Conservation (phyloP, 1,140 invertebrate species). For the Trigoniulus corallinus region DNA sequence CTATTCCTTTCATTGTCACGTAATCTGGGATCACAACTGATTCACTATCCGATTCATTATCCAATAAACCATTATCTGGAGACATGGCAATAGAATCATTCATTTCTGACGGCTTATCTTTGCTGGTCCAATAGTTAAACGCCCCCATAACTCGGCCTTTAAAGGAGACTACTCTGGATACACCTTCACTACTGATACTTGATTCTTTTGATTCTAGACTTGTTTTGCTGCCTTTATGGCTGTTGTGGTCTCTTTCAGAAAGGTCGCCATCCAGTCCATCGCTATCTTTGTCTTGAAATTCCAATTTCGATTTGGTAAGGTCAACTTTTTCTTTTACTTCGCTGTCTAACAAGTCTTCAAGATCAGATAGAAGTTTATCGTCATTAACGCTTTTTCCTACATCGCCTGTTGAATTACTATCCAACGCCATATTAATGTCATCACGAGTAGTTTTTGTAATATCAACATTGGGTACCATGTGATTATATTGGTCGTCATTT, state of each 20-base stretch:
- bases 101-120: no score
- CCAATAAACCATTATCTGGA: neutral
- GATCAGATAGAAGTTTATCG: slow-evolving; percentile 1
- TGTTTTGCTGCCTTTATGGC: slow-evolving; percentile 12
- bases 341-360: slow-evolving; percentile 5
- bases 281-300: slow-evolving; percentile 17
- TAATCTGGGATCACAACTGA: neutral
- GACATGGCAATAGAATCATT: neutral
- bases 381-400: slow-evolving; percentile 16
- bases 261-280: slow-evolving; percentile 9
- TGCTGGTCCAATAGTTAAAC: slow-evolving; percentile 17
- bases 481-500: no score
- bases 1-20: no score
- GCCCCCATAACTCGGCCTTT: slow-evolving; percentile 18
- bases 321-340: slow-evolving; percentile 3
- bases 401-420: no score
- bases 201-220: slow-evolving; percentile 16
- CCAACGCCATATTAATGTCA: no score
- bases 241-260: slow-evolving; percentile 10
- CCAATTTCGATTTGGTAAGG: slow-evolving; percentile 14
- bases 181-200: slow-evolving; percentile 10
- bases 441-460: neutral
- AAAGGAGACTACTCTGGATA: slow-evolving; percentile 14
- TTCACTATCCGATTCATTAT: neutral
- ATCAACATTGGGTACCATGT: neutral